Evolutionary conservation across 1,140 invertebrate species (phyloP).

Genomic region (Cepaea nemoralis): DNA sequence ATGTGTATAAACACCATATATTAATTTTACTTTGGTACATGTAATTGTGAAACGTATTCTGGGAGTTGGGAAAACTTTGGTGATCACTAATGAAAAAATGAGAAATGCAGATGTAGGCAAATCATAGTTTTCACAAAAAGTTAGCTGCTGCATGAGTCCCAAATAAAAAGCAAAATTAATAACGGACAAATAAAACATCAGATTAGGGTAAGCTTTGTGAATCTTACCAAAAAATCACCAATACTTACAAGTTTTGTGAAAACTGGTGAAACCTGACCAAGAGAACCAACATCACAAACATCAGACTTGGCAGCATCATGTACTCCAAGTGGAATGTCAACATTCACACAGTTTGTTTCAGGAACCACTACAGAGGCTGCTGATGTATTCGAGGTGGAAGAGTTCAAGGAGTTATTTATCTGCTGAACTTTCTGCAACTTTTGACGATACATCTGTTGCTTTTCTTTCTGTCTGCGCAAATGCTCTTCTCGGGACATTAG

Average conservation of each 20-base stretch:
- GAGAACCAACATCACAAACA: not conserved
- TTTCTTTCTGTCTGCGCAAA: conserved; percentile 48
- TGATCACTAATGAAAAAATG: too few species aligned
- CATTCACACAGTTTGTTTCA: not conserved
- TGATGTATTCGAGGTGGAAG: not conserved
- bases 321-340: not conserved
- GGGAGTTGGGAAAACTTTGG: too few species aligned
- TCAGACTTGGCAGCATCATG: not conserved
- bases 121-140: too few species aligned
- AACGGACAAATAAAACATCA: too few species aligned
- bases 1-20: too few species aligned
- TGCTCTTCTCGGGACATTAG: conserved; percentile 36
- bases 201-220: too few species aligned
- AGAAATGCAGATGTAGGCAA: too few species aligned
- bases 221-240: too few species aligned
- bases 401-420: not conserved
- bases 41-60: too few species aligned
- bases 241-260: not conserved
- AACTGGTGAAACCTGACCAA: not conserved
- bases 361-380: not conserved
- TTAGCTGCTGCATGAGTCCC: too few species aligned
- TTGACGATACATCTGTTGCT: conserved; percentile 49
- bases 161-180: too few species aligned
- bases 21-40: too few species aligned
- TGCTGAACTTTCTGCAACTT: conserved; percentile 31